Evolutionary conservation across 2,888 invertebrate genomes (phyloP).

Genomic region (Melanophora roralis): DNA sequence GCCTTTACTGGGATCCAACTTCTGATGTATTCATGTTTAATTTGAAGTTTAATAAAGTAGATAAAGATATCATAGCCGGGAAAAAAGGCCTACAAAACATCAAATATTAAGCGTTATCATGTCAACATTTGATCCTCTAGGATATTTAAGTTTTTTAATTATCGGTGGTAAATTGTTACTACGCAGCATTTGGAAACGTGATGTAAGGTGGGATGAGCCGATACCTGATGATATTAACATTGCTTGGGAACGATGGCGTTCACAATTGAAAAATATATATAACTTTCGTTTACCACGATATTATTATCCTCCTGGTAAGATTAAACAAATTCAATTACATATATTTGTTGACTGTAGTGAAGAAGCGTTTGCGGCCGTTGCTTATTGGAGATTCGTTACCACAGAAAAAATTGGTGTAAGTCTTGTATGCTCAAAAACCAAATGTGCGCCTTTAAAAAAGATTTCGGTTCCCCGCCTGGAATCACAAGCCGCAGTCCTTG

Average conservation of each 20-base stretch:
- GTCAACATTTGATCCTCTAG: slow-evolving; percentile 44
- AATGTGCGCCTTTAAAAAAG: slow-evolving; percentile 34
- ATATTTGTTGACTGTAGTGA: too few relatives aligned
- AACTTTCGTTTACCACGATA: too few relatives aligned
- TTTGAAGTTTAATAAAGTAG: too few relatives aligned
- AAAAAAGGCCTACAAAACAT: too few relatives aligned
- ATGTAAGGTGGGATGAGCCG: slow-evolving; percentile 34
- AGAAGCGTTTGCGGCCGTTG: slow-evolving; percentile 50
- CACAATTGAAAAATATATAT: not conserved
- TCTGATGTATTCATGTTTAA: slow-evolving; percentile 14
- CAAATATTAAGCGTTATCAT: slow-evolving; percentile 40
- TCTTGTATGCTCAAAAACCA: slow-evolving; percentile 35
- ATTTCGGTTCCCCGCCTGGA: slow-evolving; percentile 32
- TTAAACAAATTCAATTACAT: not conserved
- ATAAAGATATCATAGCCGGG: slow-evolving; percentile 3
- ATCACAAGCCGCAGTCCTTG: slow-evolving; percentile 44
- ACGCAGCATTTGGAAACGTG: slow-evolving; percentile 36
- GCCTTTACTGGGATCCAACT: slow-evolving; percentile 30
- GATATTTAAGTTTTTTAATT: slow-evolving; percentile 35
- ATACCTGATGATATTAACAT: slow-evolving; percentile 11
- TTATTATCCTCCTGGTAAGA: not conserved
- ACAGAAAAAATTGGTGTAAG: not conserved
- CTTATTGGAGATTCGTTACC: slow-evolving; percentile 16
- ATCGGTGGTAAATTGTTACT: slow-evolving; percentile 35
- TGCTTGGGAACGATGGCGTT: slow-evolving; percentile 18